These are phyloP conservation scores for Cryptosula pallasiana DNA, from an alignment of 2,888 invertebrate genomes.

Conservation along the genomic window DNA sequence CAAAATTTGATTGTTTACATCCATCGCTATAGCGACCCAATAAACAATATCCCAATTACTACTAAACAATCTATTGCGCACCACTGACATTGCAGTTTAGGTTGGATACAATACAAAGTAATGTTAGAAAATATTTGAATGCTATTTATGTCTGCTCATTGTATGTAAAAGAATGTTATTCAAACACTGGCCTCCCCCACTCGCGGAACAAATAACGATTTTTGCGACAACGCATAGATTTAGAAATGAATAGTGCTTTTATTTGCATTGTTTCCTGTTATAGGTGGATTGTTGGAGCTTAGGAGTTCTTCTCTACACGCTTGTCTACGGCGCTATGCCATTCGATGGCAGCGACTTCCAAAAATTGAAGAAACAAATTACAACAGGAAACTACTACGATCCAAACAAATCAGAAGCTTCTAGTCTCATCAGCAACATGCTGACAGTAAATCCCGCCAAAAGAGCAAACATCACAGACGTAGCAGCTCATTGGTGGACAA, in stretches of 20 bases:
- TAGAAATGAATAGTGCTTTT: background rate
- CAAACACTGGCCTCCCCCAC: background rate
- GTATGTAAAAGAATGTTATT: background rate
- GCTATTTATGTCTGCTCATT: background rate
- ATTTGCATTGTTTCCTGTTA: conserved; percentile 25
- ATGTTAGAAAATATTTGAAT: background rate
- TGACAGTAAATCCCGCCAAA: conserved; percentile 82
- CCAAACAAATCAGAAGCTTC: conserved; percentile 92
- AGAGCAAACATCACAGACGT: conserved; percentile 90
- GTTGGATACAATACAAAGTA: background rate
- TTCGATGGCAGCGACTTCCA: conserved; percentile 98
- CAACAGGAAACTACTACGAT: conserved; percentile 94
- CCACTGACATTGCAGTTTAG: background rate
- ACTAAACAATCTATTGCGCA: background rate
- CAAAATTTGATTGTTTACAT: background rate
- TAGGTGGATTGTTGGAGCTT: conserved; percentile 71
- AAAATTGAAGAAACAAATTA: conserved; percentile 90
- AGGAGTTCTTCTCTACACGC: conserved; percentile 91
- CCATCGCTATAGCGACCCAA: background rate
- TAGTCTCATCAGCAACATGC: conserved; percentile 84
- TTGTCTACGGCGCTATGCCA: conserved; percentile 98
- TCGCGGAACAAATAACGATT: conserved; percentile 8
- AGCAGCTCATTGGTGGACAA: conserved; percentile 95
- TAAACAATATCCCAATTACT: background rate
- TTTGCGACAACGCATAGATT: background rate